Evolutionary conservation across 2,888 invertebrate species (phyloP).

Genomic region (Sylvicola fuscatus): DNA sequence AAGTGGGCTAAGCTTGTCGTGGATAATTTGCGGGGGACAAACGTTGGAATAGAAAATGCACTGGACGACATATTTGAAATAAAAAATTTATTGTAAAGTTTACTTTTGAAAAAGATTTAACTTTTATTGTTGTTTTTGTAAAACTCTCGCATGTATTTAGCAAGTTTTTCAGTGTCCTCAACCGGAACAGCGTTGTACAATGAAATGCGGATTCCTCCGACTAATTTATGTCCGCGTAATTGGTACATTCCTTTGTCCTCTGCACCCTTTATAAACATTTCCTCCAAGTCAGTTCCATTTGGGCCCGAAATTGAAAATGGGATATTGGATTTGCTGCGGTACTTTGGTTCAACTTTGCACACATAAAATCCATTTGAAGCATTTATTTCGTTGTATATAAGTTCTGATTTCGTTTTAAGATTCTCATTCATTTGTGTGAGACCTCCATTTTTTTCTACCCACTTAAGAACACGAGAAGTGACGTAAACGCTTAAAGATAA

Average conservation of each 20-base stretch:
- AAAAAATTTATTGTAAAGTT: constrained; percentile 10
- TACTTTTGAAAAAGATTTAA: not conserved
- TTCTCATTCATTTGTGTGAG: constrained; percentile 56
- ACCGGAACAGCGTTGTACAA: constrained; percentile 85
- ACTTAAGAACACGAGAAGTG: constrained; percentile 76
- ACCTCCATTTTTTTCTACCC: constrained; percentile 77
- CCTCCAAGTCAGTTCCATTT: constrained; percentile 40
- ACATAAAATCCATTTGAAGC: constrained; percentile 70
- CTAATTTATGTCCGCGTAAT: constrained; percentile 86
- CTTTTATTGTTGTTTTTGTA: constrained; percentile 16
- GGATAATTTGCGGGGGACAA: constrained; percentile 39
- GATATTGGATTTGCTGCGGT: constrained; percentile 78
- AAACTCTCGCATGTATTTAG: constrained; percentile 70
- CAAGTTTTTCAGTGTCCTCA: constrained; percentile 54
- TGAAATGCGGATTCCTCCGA: constrained; percentile 89
- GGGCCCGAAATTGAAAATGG: constrained; percentile 50
- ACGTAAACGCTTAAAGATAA: constrained; percentile 61
- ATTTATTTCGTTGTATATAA: constrained; percentile 66
- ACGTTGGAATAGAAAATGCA: constrained; percentile 31
- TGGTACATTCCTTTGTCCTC: constrained; percentile 59
- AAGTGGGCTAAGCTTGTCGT: constrained; percentile 47
- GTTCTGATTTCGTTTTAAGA: constrained; percentile 45
- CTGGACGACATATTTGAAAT: constrained; percentile 31
- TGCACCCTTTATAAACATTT: constrained; percentile 64
- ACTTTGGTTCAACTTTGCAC: constrained; percentile 45